Base-by-base conservation (phyloP, 1,140 invertebrate species). In the Gonatopus flavifemur region DNA sequence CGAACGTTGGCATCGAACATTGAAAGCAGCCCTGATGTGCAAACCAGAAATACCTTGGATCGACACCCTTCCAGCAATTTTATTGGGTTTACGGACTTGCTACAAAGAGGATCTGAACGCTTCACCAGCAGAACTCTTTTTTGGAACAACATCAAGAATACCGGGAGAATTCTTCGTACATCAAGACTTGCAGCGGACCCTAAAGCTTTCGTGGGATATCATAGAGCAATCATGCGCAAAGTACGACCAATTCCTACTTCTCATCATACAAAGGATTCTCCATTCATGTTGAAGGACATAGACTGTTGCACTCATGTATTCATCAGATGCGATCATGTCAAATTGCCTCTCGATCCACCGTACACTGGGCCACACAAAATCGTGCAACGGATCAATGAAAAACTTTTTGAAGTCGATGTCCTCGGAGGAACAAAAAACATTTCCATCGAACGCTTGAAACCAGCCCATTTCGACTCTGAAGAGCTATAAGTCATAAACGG, bases 11-110 rank as follows among this genome's bases (percentile, higher is more conserved):
- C 31, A 45, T 10, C 1, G 31, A 0, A 12, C n/a, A 4, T 8
- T 45, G 0, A 42, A 42, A 31, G 8, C 25, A 2, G 70, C 45
- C 2, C 22, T 44, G 0, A 43, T 43, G 9, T 44, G 24, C 28
- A 20, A 20, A 15, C 6, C 30, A 8, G 2, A 3, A 12, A 15
- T n/a, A n/a, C n/a, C n/a, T 20, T 72, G 30, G 31, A 18, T 10
- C 0, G n/a, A 31, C 1, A 5, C 9, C 0, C 7, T 50, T 3
- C 18, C 18, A 30, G 10, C 18, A 0, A 24, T 38, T 2, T 9
- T 50, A 3, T 12, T 50, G 1, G 33, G 49, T 3, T 24, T 44
- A 3, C 12, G 24, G 1, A 38, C 33, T 1, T 18, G 31, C 24
- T 19, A 15, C 1, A 43, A 44, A 10, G 35, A 50, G 15, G 40